Evolutionary conservation across 1,140 invertebrate species (phyloP), one percentile per base, ranked within the genome.

Genomic region (Zophobas morio): DNA sequence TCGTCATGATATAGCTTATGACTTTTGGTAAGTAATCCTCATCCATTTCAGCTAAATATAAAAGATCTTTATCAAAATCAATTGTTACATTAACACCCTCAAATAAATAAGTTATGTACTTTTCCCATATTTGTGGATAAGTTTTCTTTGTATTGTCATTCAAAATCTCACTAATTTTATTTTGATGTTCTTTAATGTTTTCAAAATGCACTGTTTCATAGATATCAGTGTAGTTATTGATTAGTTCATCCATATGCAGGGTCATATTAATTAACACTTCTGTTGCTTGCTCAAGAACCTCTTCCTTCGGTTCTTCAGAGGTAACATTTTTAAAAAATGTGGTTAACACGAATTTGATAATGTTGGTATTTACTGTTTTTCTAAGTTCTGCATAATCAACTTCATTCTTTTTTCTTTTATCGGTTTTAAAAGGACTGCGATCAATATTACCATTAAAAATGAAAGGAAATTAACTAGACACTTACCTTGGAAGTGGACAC

Each of bases 401-500:
- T 39, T 60, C 37, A 35, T 74, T 39, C 1, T 39, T 32, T 39
- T 56, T 39, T 33, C 32, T 34, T 1, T 54, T 57, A 70, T 70
- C 4, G 35, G 40, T 74, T 39, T 66, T 66, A 34, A 60, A 35
- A 39, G 60, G 54, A 46, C 60, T 66, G 36, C 33, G 74, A 74
- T 42, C 20, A 20, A 20, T 20, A 20, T 20, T 20, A 20, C 20
- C 53, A 53, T 36, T 66, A 39, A 5, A 40, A 56, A 77, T 46
- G 47, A 56, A 70, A 42, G 5, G 47, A 33, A 51, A 49, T 74
- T 70, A 60, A 35, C n/a, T 8, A 4, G 1, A 34, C 37, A 37
- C 57, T 0, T n/a, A 93, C 92, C 91, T 92, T 32, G 92, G 92
- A 82, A 94, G 90, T 2, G 91, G 90, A 78, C 89, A 90, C 0